Evolutionary conservation across 2,113 vertebrate species (phyloP).

Genomic region (Probosciger aterrimus): DNA sequence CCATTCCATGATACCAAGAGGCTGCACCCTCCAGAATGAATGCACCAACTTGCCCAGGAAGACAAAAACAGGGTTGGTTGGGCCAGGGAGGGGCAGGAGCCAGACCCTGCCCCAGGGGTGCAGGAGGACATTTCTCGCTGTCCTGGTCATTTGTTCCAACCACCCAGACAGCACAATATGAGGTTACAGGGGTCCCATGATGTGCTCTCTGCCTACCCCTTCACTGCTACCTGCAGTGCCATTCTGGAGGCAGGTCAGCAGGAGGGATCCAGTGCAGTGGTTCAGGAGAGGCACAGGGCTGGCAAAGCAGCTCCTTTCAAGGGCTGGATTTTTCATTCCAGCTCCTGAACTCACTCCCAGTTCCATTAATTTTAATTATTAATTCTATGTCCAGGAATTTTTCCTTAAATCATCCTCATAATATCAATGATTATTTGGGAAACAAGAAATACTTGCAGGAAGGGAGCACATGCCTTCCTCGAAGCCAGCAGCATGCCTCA

Average conservation of each 20-base stretch:
- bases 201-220: neutral
- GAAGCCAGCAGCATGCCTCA: neutral
- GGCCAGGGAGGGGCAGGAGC: neutral
- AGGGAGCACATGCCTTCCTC: neutral
- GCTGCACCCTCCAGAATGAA: neutral
- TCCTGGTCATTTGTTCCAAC: neutral
- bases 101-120: neutral
- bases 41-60: neutral
- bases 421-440: neutral
- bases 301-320: neutral
- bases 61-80: neutral
- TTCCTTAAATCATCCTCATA: neutral
- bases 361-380: neutral
- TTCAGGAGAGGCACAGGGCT: neutral
- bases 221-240: accelerated
- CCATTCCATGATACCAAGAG: neutral
- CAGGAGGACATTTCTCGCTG: neutral
- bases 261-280: neutral
- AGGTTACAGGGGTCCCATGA: neutral
- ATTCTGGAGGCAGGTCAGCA: neutral
- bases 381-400: neutral
- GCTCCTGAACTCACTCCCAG: neutral
- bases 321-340: neutral
- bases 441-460: neutral
- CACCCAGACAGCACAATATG: accelerated